Evolutionary conservation across 2,113 vertebrate species (phyloP), one percentile per base, ranked within the genome.

Genomic region (Hippocampus mohnikei): DNA sequence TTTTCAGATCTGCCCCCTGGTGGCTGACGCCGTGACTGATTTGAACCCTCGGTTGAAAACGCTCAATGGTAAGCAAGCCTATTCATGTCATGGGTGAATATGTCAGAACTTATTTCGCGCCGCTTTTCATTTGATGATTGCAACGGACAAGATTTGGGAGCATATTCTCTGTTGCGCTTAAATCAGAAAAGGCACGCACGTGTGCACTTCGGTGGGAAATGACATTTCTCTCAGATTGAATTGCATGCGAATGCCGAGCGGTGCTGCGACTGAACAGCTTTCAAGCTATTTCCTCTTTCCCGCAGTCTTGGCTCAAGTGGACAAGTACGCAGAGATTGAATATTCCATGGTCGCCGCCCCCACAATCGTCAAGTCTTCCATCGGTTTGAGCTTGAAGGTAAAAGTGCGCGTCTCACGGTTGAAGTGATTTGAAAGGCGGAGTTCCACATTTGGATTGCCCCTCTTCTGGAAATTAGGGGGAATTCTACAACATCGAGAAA

Each of bases 401-500:
- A 73, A 10, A 71, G 60, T 8, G 3, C 29, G 2, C n/a, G 27
- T 29, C 11, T 15, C 33, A 37, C 21, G 61, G 3, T 44, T 64
- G 41, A 63, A 41, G 12, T 41, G n/a, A n/a, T 8, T 40, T 12
- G 4, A 20, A 16, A 55, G 16, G 7, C 20, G 1, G 8, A 55
- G 29, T 23, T 37, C 6, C 21, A 23, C n/a, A n/a, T 10, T 55
- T 23, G 1, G 15, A 60, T 33, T 8, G 12, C 11, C 20, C 3
- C 41, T 40, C 44, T 33, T 69, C 60, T 46, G 8, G 21, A 3
- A 15, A 58, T 77, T 56, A 93, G 93, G 93, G 93, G 1, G 81
- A 92, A 76, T 93, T 94, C 66, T 93, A 94, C 85, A 92, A 91
- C 80, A 88, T 91, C 0, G 89, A 84, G 27, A 81, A 81, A 5